Evolutionary conservation across 2,888 invertebrate species (phyloP).

Genomic region (Chromoteleia sp.): DNA sequence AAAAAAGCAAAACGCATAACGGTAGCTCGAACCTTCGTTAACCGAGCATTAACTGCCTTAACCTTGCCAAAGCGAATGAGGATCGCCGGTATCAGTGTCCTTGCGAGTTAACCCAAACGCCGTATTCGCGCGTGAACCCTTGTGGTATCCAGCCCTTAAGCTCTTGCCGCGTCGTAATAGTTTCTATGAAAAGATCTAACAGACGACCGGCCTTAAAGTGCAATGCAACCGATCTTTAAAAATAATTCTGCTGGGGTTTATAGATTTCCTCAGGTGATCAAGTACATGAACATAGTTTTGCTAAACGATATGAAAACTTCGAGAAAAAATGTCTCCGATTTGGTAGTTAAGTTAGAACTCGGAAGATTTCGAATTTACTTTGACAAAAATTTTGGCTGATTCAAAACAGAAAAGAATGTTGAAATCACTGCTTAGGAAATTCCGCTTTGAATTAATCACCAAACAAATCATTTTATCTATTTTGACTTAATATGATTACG

Average conservation of each 20-base stretch:
- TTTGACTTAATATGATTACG: no score
- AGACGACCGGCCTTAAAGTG: constrained; percentile 26
- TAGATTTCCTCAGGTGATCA: constrained; percentile 20
- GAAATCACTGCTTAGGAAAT: no score
- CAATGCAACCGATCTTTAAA: constrained; percentile 40
- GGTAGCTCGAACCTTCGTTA: constrained; percentile 75
- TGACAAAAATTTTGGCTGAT: no score
- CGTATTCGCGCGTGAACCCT: constrained; percentile 55
- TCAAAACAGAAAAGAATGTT: no score
- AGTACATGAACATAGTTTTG: constrained; percentile 15
- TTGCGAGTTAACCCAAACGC: constrained; percentile 66
- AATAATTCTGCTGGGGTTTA: constrained; percentile 49
- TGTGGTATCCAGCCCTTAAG: constrained; percentile 43
- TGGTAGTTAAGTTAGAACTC: no score
- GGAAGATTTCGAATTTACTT: no score
- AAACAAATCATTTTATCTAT: no score
- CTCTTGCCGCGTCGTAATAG: constrained; percentile 40
- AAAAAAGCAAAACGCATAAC: constrained; percentile 77
- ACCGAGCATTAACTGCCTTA: constrained; percentile 70
- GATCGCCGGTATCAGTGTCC: constrained; percentile 67
- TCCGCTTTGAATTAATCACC: no score
- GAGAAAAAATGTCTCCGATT: no score
- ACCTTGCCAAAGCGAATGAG: constrained; percentile 68
- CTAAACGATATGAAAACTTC: constrained; percentile 21
- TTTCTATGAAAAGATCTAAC: constrained; percentile 61